Evolutionary conservation across 2,888 invertebrate species (phyloP), one percentile per base, ranked within the genome.

Genomic region (Carterocephalus palaemon): DNA sequence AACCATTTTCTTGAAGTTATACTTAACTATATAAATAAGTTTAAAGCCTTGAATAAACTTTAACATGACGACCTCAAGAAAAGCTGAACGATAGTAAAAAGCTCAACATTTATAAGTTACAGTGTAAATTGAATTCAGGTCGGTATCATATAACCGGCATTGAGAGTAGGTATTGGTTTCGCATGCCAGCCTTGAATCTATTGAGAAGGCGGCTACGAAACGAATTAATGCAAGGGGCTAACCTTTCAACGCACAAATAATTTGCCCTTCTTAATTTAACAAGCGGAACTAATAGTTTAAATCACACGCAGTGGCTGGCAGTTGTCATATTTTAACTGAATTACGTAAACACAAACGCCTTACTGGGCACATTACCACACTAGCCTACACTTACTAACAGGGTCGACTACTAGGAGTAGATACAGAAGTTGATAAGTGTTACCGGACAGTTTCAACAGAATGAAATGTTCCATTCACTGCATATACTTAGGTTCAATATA

Each of bases 281-380:
- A 75, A 60, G 74, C 79, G 76, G 74, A 81, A 83, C 81, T 70
- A 74, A 80, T 76, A 73, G 70, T 67, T 49, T 31, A 57, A 57
- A 55, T 59, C 60, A 56, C 62, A 57, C 59, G 60, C 54, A 70
- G 63, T 67, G 67, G 64, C 53, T 47, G 56, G 49, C 45, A 49
- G 59, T 71, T 75, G 74, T 76, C 76, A 67, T 75, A 72, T 74
- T 68, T 72, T 67, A 51, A 57, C 51, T 55, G 49, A 59, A 69
- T 83, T 78, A 76, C 82, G 77, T 70, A 80, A 81, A 74, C 58
- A 61, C 66, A 67, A 70, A 65, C 57, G 54, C 52, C 62, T 60
- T 53, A 52, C 56, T 60, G 59, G 64, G 73, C 69, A 66, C 69
- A 70, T 71, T 78, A 60, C 53, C 34, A 60, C 63, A 63, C 61